Evolutionary conservation across 1,140 invertebrate species (phyloP).

Genomic region (Medauroidea extradentata): DNA sequence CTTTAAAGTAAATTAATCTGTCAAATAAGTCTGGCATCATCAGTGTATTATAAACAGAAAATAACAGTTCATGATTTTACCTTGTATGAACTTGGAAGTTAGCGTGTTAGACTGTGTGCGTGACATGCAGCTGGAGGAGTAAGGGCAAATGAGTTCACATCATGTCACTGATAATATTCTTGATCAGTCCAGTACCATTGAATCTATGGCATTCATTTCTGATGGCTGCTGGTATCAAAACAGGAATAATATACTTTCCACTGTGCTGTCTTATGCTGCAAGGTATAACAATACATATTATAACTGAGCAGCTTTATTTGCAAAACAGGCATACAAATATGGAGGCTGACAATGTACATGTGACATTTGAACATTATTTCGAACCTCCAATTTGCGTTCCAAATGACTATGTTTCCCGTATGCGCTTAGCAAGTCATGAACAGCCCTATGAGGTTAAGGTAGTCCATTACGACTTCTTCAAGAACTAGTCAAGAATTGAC

Average conservation of each 20-base stretch:
- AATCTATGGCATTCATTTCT: slow-evolving; percentile 19
- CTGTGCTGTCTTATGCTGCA: slow-evolving; percentile 5
- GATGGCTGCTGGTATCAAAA: slow-evolving; percentile 26
- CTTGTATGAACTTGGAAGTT: slow-evolving; percentile 24
- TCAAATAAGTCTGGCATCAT: slow-evolving; percentile 17
- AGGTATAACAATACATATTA: slow-evolving; percentile 7
- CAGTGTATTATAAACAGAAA: slow-evolving; percentile 29
- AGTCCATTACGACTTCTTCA: too few relatives aligned
- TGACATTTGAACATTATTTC: too few relatives aligned
- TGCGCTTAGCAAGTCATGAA: too few relatives aligned
- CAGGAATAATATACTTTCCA: slow-evolving; percentile 20
- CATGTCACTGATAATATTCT: slow-evolving; percentile 18
- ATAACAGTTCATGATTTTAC: slow-evolving; percentile 28
- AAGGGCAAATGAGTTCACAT: slow-evolving; percentile 25
- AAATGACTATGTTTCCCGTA: too few relatives aligned
- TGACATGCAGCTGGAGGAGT: slow-evolving; percentile 33
- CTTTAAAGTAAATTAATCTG: slow-evolving; percentile 17
- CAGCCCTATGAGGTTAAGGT: too few relatives aligned
- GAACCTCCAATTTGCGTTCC: too few relatives aligned
- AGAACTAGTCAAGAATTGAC: too few relatives aligned
- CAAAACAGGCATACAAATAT: too few relatives aligned
- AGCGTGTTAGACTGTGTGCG: slow-evolving; percentile 29
- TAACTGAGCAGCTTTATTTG: background rate
- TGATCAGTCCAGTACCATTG: background rate
- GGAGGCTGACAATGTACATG: too few relatives aligned